Evolutionary conservation across 1,140 invertebrate species (phyloP), one percentile per base, ranked within the genome.

Genomic region (Bombus ignitus): DNA sequence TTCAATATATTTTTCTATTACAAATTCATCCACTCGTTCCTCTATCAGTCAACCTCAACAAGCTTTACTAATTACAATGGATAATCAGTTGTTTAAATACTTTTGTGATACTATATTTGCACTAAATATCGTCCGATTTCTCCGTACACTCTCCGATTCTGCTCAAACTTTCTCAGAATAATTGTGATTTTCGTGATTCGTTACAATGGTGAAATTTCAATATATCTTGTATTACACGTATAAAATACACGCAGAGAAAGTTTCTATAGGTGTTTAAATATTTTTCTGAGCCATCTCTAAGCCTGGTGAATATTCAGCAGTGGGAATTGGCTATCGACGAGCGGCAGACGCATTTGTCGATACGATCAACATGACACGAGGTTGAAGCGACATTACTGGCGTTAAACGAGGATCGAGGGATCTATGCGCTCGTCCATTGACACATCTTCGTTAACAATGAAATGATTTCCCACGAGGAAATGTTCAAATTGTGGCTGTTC

Each of bases 281-380:
- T n/a, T 62, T 62, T 62, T n/a, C 28, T 28, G 59, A 13, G 10
- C 1, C 10, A 62, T 53, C 12, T 86, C n/a, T 68, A 39, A 71
- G 59, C 1, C 66, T 39, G 77, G 66, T 82, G 85, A 82, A 75
- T 78, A 87, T 83, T 65, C 79, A 83, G 66, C 44, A 53, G 57
- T 57, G 42, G n/a, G 53, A n/a, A 47, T 37, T 22, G 37, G 42
- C 5, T 53, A 37, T 37, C 6, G 72, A 44, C 53, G 3, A 37
- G 32, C 37, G 44, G 2, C 72, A 81, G 86, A 76, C 83, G 65
- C 81, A 87, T 87, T 87, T 86, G 86, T 86, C 77, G 72, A 77
- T 37, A 71, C 72, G 65, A 59, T 25, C 44, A 62, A 39, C 44
- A 39, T 82, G 78, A 78, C 66, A 74, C 47, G 66, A 44, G 66